These are phyloP conservation scores for Myoxocephalus aenaeus DNA, from an alignment of 2,797 vertebrate genomes.

Conservation along the genomic window DNA sequence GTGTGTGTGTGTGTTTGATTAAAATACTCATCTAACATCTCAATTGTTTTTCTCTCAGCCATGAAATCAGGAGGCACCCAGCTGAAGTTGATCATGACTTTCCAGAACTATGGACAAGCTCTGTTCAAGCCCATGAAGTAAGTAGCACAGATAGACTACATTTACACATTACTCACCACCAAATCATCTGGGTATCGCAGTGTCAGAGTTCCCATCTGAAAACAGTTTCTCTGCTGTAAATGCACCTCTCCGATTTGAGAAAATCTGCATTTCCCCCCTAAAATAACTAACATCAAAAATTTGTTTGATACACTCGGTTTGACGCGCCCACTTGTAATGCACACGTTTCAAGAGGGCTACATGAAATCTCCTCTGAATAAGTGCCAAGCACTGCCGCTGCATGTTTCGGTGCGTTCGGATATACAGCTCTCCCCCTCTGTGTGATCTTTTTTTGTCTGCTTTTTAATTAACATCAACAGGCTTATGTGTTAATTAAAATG, in stretches of 20 bases:
- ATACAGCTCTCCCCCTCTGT: constrained; percentile 39
- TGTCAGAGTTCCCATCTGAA: not conserved
- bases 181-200: not conserved
- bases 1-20: constrained; percentile 28
- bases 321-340: constrained; percentile 38
- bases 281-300: constrained; percentile 32
- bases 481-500: constrained; percentile 84
- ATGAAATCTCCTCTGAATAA: constrained; percentile 47
- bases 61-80: constrained; percentile 99
- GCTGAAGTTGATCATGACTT: constrained; percentile 98
- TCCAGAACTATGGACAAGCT: constrained; percentile 98
- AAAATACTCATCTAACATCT: constrained; percentile 46
- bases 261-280: constrained; percentile 24
- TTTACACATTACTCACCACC: not conserved
- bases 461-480: constrained; percentile 84
- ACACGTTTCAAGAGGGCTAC: constrained; percentile 34
- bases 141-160: constrained; percentile 52
- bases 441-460: constrained; percentile 74
- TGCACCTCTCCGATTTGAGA: constrained; percentile 5
- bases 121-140: constrained; percentile 89
- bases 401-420: constrained; percentile 35
- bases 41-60: constrained; percentile 81
- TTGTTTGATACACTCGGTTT: constrained; percentile 37
- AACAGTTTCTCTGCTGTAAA: not conserved
- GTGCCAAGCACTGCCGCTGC: constrained; percentile 21